Evolutionary conservation across 2,888 invertebrate genomes (phyloP), one percentile per base, ranked within the genome.

Genomic region (Amblyteles armatorius): DNA sequence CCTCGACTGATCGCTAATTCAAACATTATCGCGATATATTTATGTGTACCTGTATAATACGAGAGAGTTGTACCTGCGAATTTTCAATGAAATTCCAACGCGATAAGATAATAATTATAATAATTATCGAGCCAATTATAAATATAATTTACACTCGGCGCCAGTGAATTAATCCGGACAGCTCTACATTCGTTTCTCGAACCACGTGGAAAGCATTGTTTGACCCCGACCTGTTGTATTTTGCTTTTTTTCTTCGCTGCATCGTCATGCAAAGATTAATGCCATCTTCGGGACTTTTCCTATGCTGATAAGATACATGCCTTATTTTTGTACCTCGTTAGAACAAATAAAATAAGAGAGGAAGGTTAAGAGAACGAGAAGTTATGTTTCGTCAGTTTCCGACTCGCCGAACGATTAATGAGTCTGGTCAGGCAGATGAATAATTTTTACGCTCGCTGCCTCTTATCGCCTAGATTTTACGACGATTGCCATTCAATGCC

Each of bases 31-130:
- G 29, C 52, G 16, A 67, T 55, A n/a, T 3, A 40, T 11, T 19
- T 36, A 67, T 50, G 19, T 13, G n/a, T n/a, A 13, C 29, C 50
- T 5, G 26, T 22, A 48, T 19, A 68, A 68, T 3, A 44, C 2
- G 16, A 52, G n/a, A 26, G 5, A 26, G 67, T 79, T 65, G 5
- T 67, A 44, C 48, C 55, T 16, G 11, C 48, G 57, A 57, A 60
- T 71, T 72, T 77, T 63, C 33, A 19, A 82, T 76, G 29, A 26
- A 22, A 67, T 60, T 36, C 26, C 57, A 48, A 26, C 57, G 65
- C 26, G 83, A 80, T 80, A 76, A 80, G 83, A 84, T 84, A 84
- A 67, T 16, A 76, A 80, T 67, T 48, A 40, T 36, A 84, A 73
- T 29, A 22, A 44, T 57, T 11, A 40, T 73, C 44, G 26, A 57